phyloP scores from a whole-genome alignment of 2,797 vertebrate species.

The Semotilus atromaculatus region DNA sequence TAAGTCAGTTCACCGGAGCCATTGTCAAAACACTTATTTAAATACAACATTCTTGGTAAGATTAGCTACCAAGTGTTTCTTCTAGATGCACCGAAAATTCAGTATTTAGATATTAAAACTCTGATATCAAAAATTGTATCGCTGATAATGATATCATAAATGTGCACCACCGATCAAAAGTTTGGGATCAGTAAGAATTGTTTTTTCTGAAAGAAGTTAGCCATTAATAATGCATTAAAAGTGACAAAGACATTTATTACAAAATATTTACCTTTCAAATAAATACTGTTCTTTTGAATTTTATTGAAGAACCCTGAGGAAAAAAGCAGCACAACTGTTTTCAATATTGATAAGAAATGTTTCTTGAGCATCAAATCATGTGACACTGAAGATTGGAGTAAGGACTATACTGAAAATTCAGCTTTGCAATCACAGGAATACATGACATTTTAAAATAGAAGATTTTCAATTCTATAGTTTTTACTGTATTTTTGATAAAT shows the following conservation, averaged over 20 bases:
- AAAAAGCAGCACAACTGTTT: background rate
- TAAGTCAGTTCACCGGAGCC: slow-evolving; percentile 74
- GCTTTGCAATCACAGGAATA: background rate
- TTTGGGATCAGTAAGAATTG: background rate
- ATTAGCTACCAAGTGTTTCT: background rate
- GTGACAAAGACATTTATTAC: background rate
- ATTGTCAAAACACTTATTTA: background rate
- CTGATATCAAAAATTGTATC: no score
- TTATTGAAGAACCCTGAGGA: background rate
- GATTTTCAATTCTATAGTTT: background rate
- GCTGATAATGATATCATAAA: no score
- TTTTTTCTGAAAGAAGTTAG: background rate
- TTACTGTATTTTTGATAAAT: background rate
- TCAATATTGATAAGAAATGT: background rate
- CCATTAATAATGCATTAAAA: no score
- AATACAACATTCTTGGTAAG: background rate
- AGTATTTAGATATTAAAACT: background rate
- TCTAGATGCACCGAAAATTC: background rate
- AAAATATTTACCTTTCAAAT: background rate
- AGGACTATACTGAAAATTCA: background rate
- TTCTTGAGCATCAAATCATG: background rate
- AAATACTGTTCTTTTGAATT: background rate
- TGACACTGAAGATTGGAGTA: background rate
- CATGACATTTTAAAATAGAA: background rate
- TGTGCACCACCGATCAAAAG: background rate